A percentile compares a stretch with the other conserved stretches of the same genome.
phyloP scores from a whole-genome alignment of 2,797 vertebrate species.

The Acridotheres tristis region DNA sequence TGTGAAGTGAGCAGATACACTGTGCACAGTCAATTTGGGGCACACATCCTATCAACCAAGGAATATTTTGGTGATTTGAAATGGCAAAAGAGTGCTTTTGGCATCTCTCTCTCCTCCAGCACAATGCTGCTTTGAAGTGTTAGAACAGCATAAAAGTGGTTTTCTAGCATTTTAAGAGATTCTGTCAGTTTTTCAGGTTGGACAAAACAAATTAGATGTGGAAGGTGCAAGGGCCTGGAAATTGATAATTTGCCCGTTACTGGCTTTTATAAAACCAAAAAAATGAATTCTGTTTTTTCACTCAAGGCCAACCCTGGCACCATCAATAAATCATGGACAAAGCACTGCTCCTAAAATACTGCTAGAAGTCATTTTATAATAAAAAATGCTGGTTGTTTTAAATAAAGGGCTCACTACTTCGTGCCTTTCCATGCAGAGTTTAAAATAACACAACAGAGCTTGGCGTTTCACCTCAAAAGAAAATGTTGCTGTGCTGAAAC shows the following conservation, averaged over 20 bases:
- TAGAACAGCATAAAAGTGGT: neutral
- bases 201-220: neutral
- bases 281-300: neutral
- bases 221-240: neutral
- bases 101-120: neutral
- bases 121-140: neutral
- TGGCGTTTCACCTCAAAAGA: conserved; percentile 33
- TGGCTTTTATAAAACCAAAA: neutral
- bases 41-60: neutral
- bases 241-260: neutral
- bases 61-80: neutral
- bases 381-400: neutral
- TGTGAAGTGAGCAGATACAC: neutral
- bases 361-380: neutral
- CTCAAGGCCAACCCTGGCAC: neutral
- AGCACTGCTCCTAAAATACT: neutral
- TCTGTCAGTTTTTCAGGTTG: neutral
- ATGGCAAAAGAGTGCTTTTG: neutral
- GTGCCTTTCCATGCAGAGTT: neutral
- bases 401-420: neutral
- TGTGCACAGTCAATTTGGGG: neutral
- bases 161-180: neutral
- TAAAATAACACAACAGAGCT: conserved; percentile 27
- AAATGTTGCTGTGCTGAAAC: conserved; percentile 20
- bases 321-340: neutral